Conservation (phyloP, 2,888 invertebrate species). For the Flabesymbios commensalis region DNA sequence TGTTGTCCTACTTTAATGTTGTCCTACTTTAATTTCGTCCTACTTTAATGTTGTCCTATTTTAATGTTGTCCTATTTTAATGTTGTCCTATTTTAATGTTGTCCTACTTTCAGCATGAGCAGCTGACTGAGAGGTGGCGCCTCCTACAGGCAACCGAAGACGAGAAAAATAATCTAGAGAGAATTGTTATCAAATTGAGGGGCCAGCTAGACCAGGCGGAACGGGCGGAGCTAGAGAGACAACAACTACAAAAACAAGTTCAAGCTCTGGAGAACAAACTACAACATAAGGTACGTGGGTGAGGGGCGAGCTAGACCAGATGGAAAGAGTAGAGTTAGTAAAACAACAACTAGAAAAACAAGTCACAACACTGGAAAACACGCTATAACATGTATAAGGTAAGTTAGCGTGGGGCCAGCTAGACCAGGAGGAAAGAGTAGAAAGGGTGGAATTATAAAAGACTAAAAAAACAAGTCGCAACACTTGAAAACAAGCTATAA, state of each 20-base stretch:
- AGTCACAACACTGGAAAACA: no score
- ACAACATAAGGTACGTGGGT: constrained; percentile 23
- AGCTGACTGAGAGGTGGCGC: neutral
- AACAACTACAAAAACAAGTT: constrained; percentile 30
- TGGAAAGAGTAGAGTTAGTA: no score
- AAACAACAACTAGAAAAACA: no score
- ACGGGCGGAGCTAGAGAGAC: constrained; percentile 19
- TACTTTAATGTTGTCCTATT: neutral
- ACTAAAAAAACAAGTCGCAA: no score
- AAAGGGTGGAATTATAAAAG: no score
- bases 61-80: neutral
- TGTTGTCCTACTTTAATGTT: neutral
- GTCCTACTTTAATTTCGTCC: neutral
- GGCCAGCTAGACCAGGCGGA: constrained; percentile 40
- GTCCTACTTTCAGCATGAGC: constrained; percentile 8
- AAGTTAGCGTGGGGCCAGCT: no score
- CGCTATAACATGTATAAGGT: no score
- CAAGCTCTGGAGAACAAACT: constrained; percentile 34
- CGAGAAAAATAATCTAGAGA: constrained; percentile 43
- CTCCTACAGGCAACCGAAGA: constrained; percentile 40
- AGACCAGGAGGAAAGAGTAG: no score
- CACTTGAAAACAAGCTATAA: no score
- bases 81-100: neutral
- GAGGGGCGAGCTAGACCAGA: no score
- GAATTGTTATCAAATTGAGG: constrained; percentile 42